Base-by-base conservation (phyloP, 2,113 vertebrate species). In the Clarias batrachus region DNA sequence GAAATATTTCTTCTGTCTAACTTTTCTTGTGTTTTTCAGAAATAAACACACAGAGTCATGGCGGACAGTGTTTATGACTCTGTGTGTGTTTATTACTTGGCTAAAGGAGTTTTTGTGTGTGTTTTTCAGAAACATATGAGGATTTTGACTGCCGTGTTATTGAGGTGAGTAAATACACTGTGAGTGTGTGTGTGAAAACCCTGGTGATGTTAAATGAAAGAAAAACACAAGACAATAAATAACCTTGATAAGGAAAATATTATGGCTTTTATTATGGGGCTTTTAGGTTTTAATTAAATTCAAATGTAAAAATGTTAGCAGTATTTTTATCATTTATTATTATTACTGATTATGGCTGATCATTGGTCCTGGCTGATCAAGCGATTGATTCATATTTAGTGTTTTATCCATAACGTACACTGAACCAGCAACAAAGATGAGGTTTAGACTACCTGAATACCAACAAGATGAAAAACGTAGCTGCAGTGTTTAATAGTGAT, bases 121-220 rank as follows among this genome's bases (percentile, higher is more conserved):
- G 41, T 85, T 91, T 91, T 84, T 73, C 95, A 99, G 98, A 99
- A 95, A 98, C 95, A 0, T 99, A 96, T 0, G 95, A 97, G 85
- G 94, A 96, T 86, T 99, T 99, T 92, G 97, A 99, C 88, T 90
- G 96, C 4, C 95, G 96, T 74, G 92, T 99, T 89, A 96, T 99
- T 81, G 97, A 99, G 97, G 98, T 99, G 93, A 95, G 97, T 86
- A 25, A 48, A 23, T 12, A n/a, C 6, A 33, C 13, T 13, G 16
- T 65, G 27, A 66, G 21, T 76, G 66, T 81, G 54, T 68, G 37
- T 62, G n/a, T 73, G 7, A 63, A 25, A 63, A 23, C 62, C 3
- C 2, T 23, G 10, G 19, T 6, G 9, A 25, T 27, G 25, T 65
- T 6, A 12, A n/a, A 10, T 65, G 62, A 23, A 23, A 25, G 21